A percentile compares a stretch with the other conserved stretches of the same genome.
Evolutionary conservation across 1,140 invertebrate species (phyloP).

Genomic region (Andrena cerasifolii): DNA sequence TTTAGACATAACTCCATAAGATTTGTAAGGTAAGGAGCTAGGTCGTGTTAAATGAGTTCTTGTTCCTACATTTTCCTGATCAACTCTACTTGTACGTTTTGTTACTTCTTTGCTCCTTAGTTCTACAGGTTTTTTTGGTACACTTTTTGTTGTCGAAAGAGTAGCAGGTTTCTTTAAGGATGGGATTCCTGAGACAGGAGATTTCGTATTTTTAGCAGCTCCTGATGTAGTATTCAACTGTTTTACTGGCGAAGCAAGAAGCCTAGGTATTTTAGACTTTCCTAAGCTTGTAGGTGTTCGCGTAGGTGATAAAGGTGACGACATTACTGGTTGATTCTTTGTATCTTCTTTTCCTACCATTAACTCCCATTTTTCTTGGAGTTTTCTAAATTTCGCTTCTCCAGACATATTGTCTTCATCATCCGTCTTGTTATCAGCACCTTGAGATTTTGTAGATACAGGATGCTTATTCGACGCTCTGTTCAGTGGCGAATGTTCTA

Average conservation of each 20-base stretch:
- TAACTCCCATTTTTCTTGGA: slow-evolving; percentile 94
- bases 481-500: slow-evolving; percentile 84
- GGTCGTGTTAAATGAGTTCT: slow-evolving; percentile 81
- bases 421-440: slow-evolving; percentile 54
- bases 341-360: slow-evolving; percentile 83
- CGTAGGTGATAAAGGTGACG: slow-evolving; percentile 79
- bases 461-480: slow-evolving; percentile 73
- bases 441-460: slow-evolving; percentile 49
- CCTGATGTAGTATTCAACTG: slow-evolving; percentile 78
- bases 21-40: slow-evolving; percentile 86
- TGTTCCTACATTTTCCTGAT: slow-evolving; percentile 79
- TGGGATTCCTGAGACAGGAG: slow-evolving; percentile 74
- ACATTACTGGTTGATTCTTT: slow-evolving; percentile 73
- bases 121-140: slow-evolving; percentile 67
- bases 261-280: slow-evolving; percentile 88
- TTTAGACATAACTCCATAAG: slow-evolving; percentile 79
- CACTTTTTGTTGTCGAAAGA: slow-evolving; percentile 53
- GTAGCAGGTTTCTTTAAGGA: slow-evolving; percentile 73
- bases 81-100: slow-evolving; percentile 84
- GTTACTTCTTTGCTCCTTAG: slow-evolving; percentile 69
- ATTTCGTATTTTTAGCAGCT: slow-evolving; percentile 69
- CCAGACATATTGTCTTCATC: slow-evolving; percentile 78
- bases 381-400: slow-evolving; percentile 86
- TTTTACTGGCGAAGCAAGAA: slow-evolving; percentile 85
- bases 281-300: slow-evolving; percentile 74